Evolutionary conservation across 2,888 invertebrate species (phyloP).

Genomic region (Incurvaria masculella): DNA sequence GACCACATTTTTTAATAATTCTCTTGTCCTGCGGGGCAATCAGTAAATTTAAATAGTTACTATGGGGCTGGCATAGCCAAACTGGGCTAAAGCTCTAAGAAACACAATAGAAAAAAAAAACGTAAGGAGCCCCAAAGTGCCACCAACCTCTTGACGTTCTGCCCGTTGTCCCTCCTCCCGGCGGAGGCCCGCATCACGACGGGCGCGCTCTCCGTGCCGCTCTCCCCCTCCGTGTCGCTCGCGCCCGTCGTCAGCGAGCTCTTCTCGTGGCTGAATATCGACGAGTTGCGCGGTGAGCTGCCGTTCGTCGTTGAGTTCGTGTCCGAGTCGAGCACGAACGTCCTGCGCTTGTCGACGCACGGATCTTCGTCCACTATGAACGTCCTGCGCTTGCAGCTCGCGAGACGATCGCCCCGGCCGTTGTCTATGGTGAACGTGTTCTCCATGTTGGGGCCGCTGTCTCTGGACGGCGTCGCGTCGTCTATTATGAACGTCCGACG

Average conservation of each 20-base stretch:
- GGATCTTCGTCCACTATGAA: slow-evolving; percentile 37
- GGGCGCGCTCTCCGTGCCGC: slow-evolving; percentile 43
- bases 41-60: no score
- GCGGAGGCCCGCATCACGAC: slow-evolving; percentile 32
- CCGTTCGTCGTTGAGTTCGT: slow-evolving; percentile 49
- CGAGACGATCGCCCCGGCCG: slow-evolving; percentile 23
- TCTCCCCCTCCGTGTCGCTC: slow-evolving; percentile 45
- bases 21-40: no score
- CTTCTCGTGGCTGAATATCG: slow-evolving; percentile 45
- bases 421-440: background rate
- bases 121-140: no score
- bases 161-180: slow-evolving; percentile 22
- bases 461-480: slow-evolving; percentile 40
- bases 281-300: slow-evolving; percentile 46
- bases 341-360: slow-evolving; percentile 33
- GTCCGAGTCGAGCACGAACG: slow-evolving; percentile 45
- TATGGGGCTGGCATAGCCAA: no score
- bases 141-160: slow-evolving; percentile 7
- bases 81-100: no score
- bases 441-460: slow-evolving; percentile 20
- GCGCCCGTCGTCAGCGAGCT: slow-evolving; percentile 33
- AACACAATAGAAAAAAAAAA: no score
- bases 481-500: slow-evolving; percentile 42
- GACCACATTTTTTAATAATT: no score
- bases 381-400: slow-evolving; percentile 35